A percentile compares a stretch with the other conserved stretches of the same genome.
Conservation (phyloP, 2,113 vertebrate genomes). For the Lycocorax pyrrhopterus region DNA sequence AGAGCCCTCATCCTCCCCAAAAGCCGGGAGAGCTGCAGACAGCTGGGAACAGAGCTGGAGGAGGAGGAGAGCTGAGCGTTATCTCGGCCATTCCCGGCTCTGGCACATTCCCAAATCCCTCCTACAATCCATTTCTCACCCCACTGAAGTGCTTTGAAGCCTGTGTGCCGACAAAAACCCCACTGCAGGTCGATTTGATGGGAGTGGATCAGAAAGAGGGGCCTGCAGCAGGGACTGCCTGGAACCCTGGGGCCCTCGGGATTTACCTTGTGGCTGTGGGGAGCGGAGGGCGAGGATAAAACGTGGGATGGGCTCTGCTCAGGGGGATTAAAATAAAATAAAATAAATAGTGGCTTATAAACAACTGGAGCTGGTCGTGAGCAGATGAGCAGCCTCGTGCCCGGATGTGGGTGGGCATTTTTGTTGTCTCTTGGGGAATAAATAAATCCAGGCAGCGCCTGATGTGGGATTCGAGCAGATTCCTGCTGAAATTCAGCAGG, state of each 20-base stretch:
- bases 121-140: background rate
- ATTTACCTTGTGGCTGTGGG: background rate
- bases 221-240: background rate
- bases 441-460: background rate
- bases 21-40: background rate
- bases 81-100: fast-evolving
- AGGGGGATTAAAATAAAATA: background rate
- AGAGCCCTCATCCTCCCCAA: fast-evolving
- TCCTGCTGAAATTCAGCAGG: background rate
- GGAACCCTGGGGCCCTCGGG: background rate
- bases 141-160: background rate
- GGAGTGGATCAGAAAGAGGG: background rate
- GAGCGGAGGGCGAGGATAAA: background rate
- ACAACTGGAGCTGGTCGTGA: background rate
- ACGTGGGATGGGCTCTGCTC: background rate
- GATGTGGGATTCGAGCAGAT: background rate
- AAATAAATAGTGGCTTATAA: background rate
- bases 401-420: background rate
- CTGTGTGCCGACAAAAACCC: background rate
- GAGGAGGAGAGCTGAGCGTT: background rate
- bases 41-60: background rate
- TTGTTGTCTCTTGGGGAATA: background rate
- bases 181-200: background rate
- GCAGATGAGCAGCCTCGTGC: background rate
- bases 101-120: background rate